Evolutionary conservation across 2,888 invertebrate genomes (phyloP), one percentile per base, ranked within the genome.

Genomic region (Plagodis dolabraria): DNA sequence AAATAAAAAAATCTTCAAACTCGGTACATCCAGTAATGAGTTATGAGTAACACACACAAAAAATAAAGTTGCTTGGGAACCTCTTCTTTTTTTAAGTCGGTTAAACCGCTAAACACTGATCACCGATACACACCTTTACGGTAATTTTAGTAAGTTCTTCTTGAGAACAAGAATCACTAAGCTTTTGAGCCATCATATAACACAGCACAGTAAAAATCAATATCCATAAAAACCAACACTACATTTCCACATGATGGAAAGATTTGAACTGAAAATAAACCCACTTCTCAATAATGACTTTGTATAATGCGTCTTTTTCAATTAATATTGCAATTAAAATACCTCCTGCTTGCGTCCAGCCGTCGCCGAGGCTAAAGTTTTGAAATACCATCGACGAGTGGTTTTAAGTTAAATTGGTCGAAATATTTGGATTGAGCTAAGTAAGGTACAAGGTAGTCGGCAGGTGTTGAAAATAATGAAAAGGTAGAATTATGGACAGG

Each of bases 261-360:
- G 35, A 46, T 33, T 46, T 33, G 33, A 12, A 61, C 60, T 61
- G 38, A 43, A 56, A 55, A 36, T 12, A 47, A 51, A 47, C 35
- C 38, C 7, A 10, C 10, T 10, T n/a, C 38, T 49, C 8, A 49
- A n/a, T 35, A 34, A 34, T 33, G 12, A 10, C 34, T 35, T 44
- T 42, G 43, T 44, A 22, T 36, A 45, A 33, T 33, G 40, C 34
- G 47, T 48, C 40, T 42, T 53, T 56, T 10, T 46, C 38, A 49
- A 61, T 57, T 61, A 57, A 50, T 53, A 53, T 53, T 53, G 46
- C 49, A 49, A 61, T 61, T 57, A 61, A 61, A 61, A 61, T 61
- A 47, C 56, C 53, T 33, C 8, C 40, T 40, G 46, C 8, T 53
- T 52, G 33, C 56, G 46, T 53, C 5, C 7, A 47, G 11, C n/a